Evolutionary conservation across 2,113 vertebrate genomes (phyloP), one percentile per base, ranked within the genome.

Genomic region (Colossoma macropomum): DNA sequence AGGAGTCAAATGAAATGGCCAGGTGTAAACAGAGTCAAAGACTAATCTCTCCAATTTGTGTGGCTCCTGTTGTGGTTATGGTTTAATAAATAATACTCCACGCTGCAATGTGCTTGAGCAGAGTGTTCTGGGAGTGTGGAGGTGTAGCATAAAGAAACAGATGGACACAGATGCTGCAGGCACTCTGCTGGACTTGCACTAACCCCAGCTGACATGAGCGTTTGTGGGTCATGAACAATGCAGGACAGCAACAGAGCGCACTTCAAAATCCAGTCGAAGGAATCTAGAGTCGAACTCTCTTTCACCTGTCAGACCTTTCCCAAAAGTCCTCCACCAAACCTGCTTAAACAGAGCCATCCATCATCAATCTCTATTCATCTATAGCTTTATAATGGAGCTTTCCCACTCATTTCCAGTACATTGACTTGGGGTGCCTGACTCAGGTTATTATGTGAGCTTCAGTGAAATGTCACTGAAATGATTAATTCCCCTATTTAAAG

Each of bases 91-190:
- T 3, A 19, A 23, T 10, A 17, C 66, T 23, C 32, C 0, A 3
- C 2, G 6, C 38, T 70, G n/a, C 6, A 41, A 41, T 70, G 38
- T 41, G 16, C 10, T 38, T 38, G 34, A 38, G 30, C 10, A n/a
- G 38, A 25, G 34, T 13, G 15, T 71, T 41, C 23, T 3, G 12
- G 19, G 69, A 11, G 32, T 60, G 52, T 62, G 32, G 48, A 45
- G 32, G 41, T 41, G n/a, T 15, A 50, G 38, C 17, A 27, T 82
- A 23, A 80, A 90, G 91, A 5, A 90, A 92, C 93, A 81, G 59
- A 75, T 63, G 79, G 54, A 54, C 21, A 17, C 15, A n/a, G 34
- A 15, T 48, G 79, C 79, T 62, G 21, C 45, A 28, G 56, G 79
- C 54, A 27, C 25, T 48, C 59, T 45, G 34, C 50, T 80, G 69